Evolutionary conservation across 2,113 vertebrate genomes (phyloP).

Genomic region (Callopanchax toddi): DNA sequence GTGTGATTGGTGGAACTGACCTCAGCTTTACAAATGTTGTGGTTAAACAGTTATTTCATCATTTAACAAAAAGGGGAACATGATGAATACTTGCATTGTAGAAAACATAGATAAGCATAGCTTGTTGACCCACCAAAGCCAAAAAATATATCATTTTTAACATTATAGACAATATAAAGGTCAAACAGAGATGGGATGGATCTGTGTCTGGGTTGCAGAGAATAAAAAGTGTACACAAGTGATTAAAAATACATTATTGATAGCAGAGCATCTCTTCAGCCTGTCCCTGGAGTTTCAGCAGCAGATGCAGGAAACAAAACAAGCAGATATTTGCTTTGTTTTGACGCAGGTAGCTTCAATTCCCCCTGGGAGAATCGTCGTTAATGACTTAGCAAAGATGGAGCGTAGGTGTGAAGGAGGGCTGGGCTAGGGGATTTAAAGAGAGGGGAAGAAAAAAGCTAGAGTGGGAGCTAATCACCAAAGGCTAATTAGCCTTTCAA

Average conservation of each 20-base stretch:
- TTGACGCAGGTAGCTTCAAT: slow-evolving; percentile 55
- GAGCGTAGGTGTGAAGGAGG: slow-evolving; percentile 51
- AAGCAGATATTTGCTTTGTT: slow-evolving; percentile 69
- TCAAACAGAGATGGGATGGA: slow-evolving; percentile 16
- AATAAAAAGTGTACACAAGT: slow-evolving; percentile 41
- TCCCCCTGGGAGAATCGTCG: slow-evolving; percentile 48
- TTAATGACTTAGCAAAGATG: slow-evolving; percentile 63
- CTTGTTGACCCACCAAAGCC: too few species aligned
- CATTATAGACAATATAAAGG: background rate
- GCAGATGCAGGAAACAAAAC: slow-evolving; percentile 55
- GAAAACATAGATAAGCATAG: too few species aligned
- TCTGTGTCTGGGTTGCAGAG: slow-evolving; percentile 31
- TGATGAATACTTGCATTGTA: too few species aligned
- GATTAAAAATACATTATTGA: slow-evolving; percentile 68
- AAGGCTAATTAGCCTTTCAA: slow-evolving; percentile 71
- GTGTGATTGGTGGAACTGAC: too few species aligned
- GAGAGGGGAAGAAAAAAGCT: slow-evolving; percentile 61
- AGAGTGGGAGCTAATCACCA: slow-evolving; percentile 61
- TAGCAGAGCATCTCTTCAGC: slow-evolving; percentile 33
- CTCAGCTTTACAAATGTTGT: too few species aligned
- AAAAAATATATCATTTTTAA: background rate
- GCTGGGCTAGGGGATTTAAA: slow-evolving; percentile 54
- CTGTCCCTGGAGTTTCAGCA: slow-evolving; percentile 32
- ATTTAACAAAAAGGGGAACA: too few species aligned
- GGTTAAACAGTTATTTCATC: too few species aligned